Evolutionary conservation across 2,113 vertebrate species (phyloP), one percentile per base, ranked within the genome.

Genomic region (Hypomesus transpacificus): DNA sequence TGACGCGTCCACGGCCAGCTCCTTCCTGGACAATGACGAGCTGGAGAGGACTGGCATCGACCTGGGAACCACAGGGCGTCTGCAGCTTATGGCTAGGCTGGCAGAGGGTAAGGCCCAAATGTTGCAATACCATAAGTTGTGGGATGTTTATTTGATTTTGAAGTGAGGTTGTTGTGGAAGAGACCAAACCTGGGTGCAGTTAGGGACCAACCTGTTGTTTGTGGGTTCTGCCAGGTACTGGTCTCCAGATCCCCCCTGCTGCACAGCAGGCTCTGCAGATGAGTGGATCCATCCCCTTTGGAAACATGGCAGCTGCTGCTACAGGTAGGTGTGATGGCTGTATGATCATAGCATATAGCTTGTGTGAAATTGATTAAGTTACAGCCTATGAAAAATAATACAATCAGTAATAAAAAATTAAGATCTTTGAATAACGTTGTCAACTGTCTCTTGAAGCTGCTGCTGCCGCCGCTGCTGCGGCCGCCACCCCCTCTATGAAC

Each of bases 251-350:
- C 69, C 97, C 97, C 11, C 94, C 96, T 1, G 97, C 96, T 67
- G 97, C 97, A 57, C 96, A 99, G 76, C 96, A 99, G 79, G 97
- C 97, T 46, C 86, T 99, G 26, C 97, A 99, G 82, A 98, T 99
- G 97, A 98, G 95, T 0, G 95, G 96, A 0, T 95, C 96, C 69
- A 90, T 97, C 77, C 92, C 96, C 34, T 97, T 98, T 83, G 95
- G 95, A 77, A 95, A 94, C 89, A 94, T 97, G 62, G 86, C 93
- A 86, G 73, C 85, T 70, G 73, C 85, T 70, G 79, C 85, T 69
- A 9, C 54, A 75, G 73, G 89, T 90, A 56, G 70, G 62, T 4
- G 0, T 2, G n/a, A 3, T 46, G n/a, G 28, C 61, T 34, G 54
- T 17, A 8, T 28, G 2, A 14, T 56, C 28, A 26, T 14, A 18